Evolutionary conservation across 2,888 invertebrate species (phyloP).

Genomic region (Teleiodes luculella): DNA sequence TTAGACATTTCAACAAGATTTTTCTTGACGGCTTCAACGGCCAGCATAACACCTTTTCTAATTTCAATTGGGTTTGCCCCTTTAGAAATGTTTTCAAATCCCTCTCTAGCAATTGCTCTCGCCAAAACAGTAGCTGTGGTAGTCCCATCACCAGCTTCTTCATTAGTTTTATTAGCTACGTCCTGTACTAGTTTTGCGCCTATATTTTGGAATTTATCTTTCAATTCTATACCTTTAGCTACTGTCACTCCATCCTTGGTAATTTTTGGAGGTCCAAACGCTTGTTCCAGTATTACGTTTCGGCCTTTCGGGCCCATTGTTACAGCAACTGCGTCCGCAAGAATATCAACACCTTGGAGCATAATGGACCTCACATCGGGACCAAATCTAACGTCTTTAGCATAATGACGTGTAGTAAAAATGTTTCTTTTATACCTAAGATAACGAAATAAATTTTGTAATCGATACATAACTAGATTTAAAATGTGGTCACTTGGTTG

Average conservation of each 20-base stretch:
- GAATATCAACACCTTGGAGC: conserved; percentile 97
- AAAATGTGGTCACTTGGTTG: too few relatives aligned
- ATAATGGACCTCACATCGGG: conserved; percentile 95
- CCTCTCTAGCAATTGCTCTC: conserved; percentile 97
- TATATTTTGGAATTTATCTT: conserved; percentile 98
- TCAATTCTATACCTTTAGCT: conserved; percentile 97
- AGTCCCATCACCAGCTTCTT: conserved; percentile 99
- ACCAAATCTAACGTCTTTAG: conserved; percentile 98
- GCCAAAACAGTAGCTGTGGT: conserved; percentile 99
- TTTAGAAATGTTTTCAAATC: conserved; percentile 97
- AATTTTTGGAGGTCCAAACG: conserved; percentile 99
- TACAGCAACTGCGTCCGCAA: conserved; percentile 99
- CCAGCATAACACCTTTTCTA: conserved; percentile 92
- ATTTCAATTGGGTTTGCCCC: conserved; percentile 98
- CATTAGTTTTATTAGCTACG: conserved; percentile 99
- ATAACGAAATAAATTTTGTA: neutral
- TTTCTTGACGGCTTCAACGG: conserved; percentile 93
- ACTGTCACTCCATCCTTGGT: conserved; percentile 99
- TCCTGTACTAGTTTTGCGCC: conserved; percentile 98
- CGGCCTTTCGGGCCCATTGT: conserved; percentile 99
- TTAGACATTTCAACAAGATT: conserved; percentile 92
- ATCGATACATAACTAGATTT: neutral
- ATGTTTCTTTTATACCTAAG: neutral
- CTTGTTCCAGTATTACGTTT: conserved; percentile 98
- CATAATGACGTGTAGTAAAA: conserved; percentile 63